Percentiles rank a stretch among this genome's conserved stretches.
These are phyloP conservation scores for Orthosia incerta DNA, from an alignment of 2,888 invertebrate species.

Conservation along the genomic window DNA sequence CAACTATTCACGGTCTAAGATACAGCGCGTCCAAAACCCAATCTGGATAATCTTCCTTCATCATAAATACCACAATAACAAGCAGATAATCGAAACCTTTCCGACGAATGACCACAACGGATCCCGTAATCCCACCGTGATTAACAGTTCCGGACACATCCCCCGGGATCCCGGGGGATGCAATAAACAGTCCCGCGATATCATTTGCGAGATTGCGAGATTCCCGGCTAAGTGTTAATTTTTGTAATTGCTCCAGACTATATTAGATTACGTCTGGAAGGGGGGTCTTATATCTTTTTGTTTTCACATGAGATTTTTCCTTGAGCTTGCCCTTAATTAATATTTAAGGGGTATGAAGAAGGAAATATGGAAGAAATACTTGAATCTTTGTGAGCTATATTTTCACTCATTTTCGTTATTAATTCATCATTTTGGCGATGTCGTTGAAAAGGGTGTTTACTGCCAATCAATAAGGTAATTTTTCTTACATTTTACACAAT, in stretches of 20 bases:
- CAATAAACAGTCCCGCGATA: conserved; percentile 75
- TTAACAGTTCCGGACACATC: conserved; percentile 74
- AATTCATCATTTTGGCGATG: conserved; percentile 2
- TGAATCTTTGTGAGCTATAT: background rate
- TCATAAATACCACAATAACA: conserved; percentile 37
- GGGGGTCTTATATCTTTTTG: conserved; percentile 27
- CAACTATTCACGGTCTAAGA: too few relatives aligned
- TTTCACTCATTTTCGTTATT: conserved; percentile 12
- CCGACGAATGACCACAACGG: conserved; percentile 65
- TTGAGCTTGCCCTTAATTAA: conserved; percentile 47
- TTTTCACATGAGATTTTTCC: conserved; percentile 51
- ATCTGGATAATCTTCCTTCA: background rate
- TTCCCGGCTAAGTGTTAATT: conserved; percentile 77
- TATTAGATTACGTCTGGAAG: conserved; percentile 60
- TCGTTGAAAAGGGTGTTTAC: background rate
- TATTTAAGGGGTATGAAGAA: conserved; percentile 48
- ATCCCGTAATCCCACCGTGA: conserved; percentile 68
- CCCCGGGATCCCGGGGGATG: conserved; percentile 70
- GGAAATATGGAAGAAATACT: conserved; percentile 25
- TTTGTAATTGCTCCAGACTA: conserved; percentile 78
- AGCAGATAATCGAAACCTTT: conserved; percentile 59
- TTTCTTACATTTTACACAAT: too few relatives aligned
- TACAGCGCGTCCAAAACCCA: background rate
- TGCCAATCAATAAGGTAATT: background rate
- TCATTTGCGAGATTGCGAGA: conserved; percentile 82